Base-by-base conservation (phyloP, 2,888 invertebrate species). In the Philereme transversata region DNA sequence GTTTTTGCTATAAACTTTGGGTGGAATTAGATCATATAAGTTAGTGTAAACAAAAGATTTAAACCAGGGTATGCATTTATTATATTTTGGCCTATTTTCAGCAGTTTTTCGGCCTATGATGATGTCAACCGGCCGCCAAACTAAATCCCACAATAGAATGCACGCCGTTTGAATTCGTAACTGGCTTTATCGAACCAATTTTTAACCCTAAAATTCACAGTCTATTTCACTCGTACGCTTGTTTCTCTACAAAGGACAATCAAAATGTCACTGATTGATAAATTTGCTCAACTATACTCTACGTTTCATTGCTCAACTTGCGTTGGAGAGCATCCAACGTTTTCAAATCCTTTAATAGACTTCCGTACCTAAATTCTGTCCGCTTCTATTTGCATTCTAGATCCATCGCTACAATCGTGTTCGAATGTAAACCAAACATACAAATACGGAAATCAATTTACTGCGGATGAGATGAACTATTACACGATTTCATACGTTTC, bases 261-360 rank as follows among this genome's bases (percentile, higher is more conserved):
- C 65, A 72, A 78, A 73, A 65, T 50, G 65, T 62, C 61, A 68
- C 47, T 72, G 70, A 74, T 76, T 76, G 73, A 74, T 72, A 71
- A 75, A 76, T 73, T 70, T 70, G 64, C 68, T 67, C 70, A 43
- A 60, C 40, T 61, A 60, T 62, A 67, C 68, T 72, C 69, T 62
- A 65, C 64, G 70, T 68, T 71, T 69, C 69, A 75, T 71, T n/a
- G n/a, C n/a, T n/a, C n/a, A 70, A 62, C 66, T 65, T 66, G 65
- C 56, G 64, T 74, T 77, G 78, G 78, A 75, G 41, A 57, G 64
- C 61, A 40, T 72, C 76, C 78, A 76, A 77, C 59, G 60, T 38
- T 73, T 68, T 69, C 70, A 68, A 70, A 72, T 70, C 63, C 65
- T 63, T 62, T 70, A 65, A 70, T 74, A 71, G 67, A 62, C 58